Evolutionary conservation across 2,797 vertebrate species (phyloP).

Genomic region (Sebastes nivosus): DNA sequence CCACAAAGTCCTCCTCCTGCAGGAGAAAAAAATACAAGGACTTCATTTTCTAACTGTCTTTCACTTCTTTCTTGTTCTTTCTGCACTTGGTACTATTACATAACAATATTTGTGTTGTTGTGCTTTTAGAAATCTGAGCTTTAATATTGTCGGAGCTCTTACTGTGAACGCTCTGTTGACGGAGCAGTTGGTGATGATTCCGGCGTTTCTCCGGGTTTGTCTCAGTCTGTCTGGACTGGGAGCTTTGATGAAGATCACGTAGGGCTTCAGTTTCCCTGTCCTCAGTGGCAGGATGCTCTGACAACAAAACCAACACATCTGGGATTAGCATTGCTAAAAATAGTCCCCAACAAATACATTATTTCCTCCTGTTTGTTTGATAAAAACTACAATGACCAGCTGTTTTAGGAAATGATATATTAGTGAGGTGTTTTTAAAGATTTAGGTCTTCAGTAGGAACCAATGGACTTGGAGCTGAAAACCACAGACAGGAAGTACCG

Average conservation of each 20-base stretch:
- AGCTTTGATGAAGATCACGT: constrained; percentile 91
- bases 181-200: constrained; percentile 83
- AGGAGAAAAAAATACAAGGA: neutral
- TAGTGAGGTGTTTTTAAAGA: too few relatives aligned
- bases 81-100: neutral
- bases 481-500: neutral
- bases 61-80: neutral
- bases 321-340: neutral
- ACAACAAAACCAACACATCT: neutral
- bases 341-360: neutral
- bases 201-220: constrained; percentile 85
- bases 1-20: constrained; percentile 90
- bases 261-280: constrained; percentile 89
- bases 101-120: neutral
- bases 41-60: neutral
- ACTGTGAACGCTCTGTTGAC: constrained; percentile 88
- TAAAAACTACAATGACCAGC: neutral
- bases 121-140: neutral
- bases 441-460: neutral
- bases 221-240: constrained; percentile 84
- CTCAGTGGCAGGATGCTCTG: constrained; percentile 86
- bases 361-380: neutral
- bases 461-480: neutral
- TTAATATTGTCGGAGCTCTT: constrained; percentile 18
- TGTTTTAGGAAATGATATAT: neutral